Evolutionary conservation across 2,888 invertebrate species (phyloP).

Genomic region (Ophioninae sp.): DNA sequence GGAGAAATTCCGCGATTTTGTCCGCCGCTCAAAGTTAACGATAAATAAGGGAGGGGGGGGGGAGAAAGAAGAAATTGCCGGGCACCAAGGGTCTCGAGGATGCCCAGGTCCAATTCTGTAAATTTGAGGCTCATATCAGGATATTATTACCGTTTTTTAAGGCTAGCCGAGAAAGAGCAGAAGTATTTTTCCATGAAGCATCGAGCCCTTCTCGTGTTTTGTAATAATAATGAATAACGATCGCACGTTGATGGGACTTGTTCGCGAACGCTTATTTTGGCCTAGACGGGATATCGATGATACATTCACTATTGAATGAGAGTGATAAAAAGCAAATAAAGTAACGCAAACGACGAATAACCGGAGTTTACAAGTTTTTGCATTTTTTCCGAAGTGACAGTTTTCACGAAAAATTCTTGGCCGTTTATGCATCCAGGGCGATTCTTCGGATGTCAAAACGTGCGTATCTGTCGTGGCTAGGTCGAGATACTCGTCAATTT

Average conservation of each 20-base stretch:
- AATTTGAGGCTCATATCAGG: conserved; percentile 52
- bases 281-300: not conserved
- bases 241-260: conserved; percentile 32
- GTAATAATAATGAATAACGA: conserved; percentile 54
- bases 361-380: not conserved
- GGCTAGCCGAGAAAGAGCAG: conserved; percentile 62
- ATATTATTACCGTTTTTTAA: conserved; percentile 53
- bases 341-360: not conserved
- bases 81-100: conserved; percentile 21
- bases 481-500: not conserved
- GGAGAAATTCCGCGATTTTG: conserved; percentile 11
- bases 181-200: conserved; percentile 75
- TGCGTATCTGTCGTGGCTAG: not conserved
- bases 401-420: not conserved
- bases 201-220: conserved; percentile 68
- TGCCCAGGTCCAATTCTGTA: conserved; percentile 46
- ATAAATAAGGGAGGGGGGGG: not conserved
- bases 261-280: not conserved
- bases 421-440: not conserved
- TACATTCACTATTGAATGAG: not conserved
- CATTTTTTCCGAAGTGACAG: not conserved
- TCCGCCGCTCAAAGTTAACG: conserved; percentile 51
- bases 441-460: not conserved
- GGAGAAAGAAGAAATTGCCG: conserved; percentile 24
- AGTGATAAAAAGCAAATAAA: not conserved